Evolutionary conservation across 1,140 invertebrate genomes (phyloP).

Genomic region (Nomia melanderi): DNA sequence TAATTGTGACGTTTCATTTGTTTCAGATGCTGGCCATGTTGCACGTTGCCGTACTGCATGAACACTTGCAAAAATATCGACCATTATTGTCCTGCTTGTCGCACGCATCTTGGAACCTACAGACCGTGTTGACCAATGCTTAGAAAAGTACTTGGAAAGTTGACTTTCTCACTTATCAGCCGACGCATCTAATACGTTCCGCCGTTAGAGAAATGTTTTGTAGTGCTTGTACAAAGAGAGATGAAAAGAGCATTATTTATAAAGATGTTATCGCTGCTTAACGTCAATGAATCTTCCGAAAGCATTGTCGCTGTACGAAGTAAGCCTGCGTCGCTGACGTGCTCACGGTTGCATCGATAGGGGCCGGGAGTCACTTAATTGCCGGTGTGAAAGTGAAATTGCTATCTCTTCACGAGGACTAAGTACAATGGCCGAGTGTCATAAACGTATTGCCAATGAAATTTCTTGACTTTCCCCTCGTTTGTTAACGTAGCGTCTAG

Average conservation of each 20-base stretch:
- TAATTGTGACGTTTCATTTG: no score
- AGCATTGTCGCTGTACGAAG: background rate
- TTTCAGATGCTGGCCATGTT: conserved; percentile 83
- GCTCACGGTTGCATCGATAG: background rate
- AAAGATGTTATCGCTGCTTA: background rate
- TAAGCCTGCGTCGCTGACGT: background rate
- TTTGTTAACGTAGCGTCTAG: background rate
- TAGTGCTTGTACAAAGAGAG: background rate
- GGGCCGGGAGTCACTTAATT: conserved; percentile 6
- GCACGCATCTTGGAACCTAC: conserved; percentile 80
- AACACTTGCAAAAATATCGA: conserved; percentile 81
- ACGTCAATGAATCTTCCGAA: background rate
- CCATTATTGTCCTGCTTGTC: conserved; percentile 82
- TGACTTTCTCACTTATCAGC: conserved; percentile 9
- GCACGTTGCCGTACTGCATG: conserved; percentile 82
- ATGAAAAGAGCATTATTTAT: background rate
- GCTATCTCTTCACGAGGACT: conserved; percentile 19
- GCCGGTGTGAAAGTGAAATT: conserved; percentile 45
- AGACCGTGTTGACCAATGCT: conserved; percentile 66
- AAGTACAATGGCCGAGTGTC: conserved; percentile 43
- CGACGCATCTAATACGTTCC: background rate
- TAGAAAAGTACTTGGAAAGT: conserved; percentile 21
- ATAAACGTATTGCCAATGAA: conserved; percentile 26
- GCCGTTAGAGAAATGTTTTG: background rate
- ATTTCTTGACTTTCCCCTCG: conserved; percentile 48